Evolutionary conservation across 2,888 invertebrate genomes (phyloP).

Genomic region (Adelphocoris suturalis): DNA sequence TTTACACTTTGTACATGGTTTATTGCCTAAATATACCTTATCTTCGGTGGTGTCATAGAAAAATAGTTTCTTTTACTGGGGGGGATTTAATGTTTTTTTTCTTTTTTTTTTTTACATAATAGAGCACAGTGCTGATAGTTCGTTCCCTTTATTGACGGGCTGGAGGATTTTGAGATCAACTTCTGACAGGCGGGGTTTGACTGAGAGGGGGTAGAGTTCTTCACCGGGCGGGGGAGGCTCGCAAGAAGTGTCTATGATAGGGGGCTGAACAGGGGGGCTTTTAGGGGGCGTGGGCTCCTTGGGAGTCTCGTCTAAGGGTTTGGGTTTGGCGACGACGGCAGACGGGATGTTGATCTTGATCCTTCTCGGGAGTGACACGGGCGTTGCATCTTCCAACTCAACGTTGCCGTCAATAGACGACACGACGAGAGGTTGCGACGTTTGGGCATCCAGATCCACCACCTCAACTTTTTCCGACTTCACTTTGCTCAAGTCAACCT

Average conservation of each 20-base stretch:
- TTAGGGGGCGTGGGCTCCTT: neutral
- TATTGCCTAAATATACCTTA: conserved; percentile 43
- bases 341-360: conserved; percentile 90
- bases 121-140: conserved; percentile 91
- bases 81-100: neutral
- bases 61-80: conserved; percentile 55
- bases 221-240: conserved; percentile 83
- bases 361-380: conserved; percentile 77
- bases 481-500: conserved; percentile 69
- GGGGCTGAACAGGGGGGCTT: neutral
- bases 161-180: conserved; percentile 86
- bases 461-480: conserved; percentile 86
- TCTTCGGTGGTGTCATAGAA: conserved; percentile 44
- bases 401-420: conserved; percentile 89
- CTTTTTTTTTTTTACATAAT: conserved; percentile 84
- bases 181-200: conserved; percentile 85
- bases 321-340: conserved; percentile 78
- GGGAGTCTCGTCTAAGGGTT: conserved; percentile 81
- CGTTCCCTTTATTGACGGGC: conserved; percentile 86
- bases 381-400: conserved; percentile 82
- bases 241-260: neutral
- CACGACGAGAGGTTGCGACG: conserved; percentile 81
- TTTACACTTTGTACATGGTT: conserved; percentile 65
- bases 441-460: conserved; percentile 79
- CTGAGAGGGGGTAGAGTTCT: conserved; percentile 75